Evolutionary conservation across 1,140 invertebrate genomes (phyloP), one percentile per base, ranked within the genome.

Genomic region (Sinonovacula constricta): DNA sequence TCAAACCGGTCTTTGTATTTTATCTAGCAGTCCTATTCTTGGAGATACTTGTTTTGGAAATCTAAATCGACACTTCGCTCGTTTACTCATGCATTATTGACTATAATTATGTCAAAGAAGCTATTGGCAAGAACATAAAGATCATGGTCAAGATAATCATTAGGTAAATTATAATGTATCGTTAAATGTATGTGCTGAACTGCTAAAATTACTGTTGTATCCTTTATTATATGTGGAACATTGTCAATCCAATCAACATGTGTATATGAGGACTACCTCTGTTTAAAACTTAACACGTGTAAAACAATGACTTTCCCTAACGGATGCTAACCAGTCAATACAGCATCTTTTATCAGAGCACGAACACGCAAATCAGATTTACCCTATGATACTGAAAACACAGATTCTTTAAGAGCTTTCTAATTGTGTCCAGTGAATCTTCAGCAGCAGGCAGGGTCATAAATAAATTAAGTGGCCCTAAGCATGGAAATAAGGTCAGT

Each of bases 211-310:
- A 31, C 26, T 71, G 31, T 14, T 24, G 57, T 65, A n/a, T 53
- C 10, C 26, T 74, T 59, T 49, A 33, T 68, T 15, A 71, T 68
- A 57, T 57, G 7, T 10, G 39, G 39, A 10, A 79, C 22, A 80
- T 77, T 45, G 26, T 62, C 49, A 26, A 82, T 34, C 69, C 75
- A 79, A 1, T 68, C 56, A 70, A 78, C 80, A 81, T 72, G 28
- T 81, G 80, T 18, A 78, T 69, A 65, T 81, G 80, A 7, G 80
- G 80, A 67, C 70, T 79, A 2, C 80, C 80, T 69, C 80, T 53
- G 36, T 82, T 82, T 82, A 70, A 65, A 82, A 82, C 62, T 75
- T 65, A 18, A 82, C 57, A 18, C 75, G 1, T 1, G 24, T 65
- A 82, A 82, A 82, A 75, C 80, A 28, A 39, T 10, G n/a, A 75